Percentiles rank a stretch among this genome's conserved stretches.
phyloP scores from a whole-genome alignment of 2,797 vertebrate genomes.

The Chaenodraco wilsoni region DNA sequence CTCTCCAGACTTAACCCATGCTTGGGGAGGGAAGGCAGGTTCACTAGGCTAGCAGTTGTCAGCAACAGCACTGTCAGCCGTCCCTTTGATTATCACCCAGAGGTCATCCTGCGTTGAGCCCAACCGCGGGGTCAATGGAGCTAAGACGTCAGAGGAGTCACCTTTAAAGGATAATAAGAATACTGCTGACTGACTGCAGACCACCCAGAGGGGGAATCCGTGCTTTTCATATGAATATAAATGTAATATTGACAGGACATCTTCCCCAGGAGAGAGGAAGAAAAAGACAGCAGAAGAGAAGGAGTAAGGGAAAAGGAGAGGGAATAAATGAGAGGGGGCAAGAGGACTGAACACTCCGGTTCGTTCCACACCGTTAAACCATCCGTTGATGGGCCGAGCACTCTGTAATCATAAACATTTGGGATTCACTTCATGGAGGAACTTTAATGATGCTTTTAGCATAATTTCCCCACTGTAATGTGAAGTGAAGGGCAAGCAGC shows the following conservation, averaged over 20 bases:
- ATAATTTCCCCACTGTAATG: constrained; percentile 65
- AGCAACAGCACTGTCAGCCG: constrained; percentile 68
- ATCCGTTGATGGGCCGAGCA: constrained; percentile 60
- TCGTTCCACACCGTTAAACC: constrained; percentile 58
- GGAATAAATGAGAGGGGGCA: constrained; percentile 49
- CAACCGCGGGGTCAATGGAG: constrained; percentile 45
- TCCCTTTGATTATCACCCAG: constrained; percentile 71
- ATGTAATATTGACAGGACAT: constrained; percentile 78
- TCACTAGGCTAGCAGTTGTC: constrained; percentile 56
- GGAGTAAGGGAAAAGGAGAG: constrained; percentile 45
- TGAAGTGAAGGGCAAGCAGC: constrained; percentile 69
- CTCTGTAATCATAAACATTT: constrained; percentile 73
- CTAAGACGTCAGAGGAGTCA: constrained; percentile 73
- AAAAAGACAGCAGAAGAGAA: constrained; percentile 45
- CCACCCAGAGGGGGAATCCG: constrained; percentile 62
- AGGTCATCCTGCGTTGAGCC: constrained; percentile 67
- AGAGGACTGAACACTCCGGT: constrained; percentile 37
- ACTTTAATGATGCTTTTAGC: constrained; percentile 77
- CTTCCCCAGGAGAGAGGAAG: constrained; percentile 56
- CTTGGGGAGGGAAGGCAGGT: constrained; percentile 8
- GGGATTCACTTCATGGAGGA: constrained; percentile 71
- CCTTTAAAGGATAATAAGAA: constrained; percentile 77
- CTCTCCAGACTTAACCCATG: constrained; percentile 53
- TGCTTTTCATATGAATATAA: constrained; percentile 75
- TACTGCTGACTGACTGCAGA: constrained; percentile 74